phyloP scores from a whole-genome alignment of 1,140 invertebrate genomes.

The Choristoneura fumiferana region DNA sequence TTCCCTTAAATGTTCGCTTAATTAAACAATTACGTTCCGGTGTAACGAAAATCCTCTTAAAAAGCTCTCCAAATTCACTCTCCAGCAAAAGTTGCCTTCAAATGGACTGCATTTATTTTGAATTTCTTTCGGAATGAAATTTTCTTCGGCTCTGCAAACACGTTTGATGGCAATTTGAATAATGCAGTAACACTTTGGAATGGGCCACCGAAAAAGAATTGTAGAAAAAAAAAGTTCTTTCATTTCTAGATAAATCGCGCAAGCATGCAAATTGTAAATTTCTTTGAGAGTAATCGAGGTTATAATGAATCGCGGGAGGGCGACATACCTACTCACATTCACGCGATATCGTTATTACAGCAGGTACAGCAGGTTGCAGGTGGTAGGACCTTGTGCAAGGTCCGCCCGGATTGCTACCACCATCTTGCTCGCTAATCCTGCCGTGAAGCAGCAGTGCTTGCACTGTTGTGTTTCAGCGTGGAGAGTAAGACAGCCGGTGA shows the following conservation, averaged over 20 bases:
- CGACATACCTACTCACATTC: too few species aligned
- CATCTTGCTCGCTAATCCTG: too few species aligned
- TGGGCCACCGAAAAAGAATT: background rate
- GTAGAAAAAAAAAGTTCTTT: background rate
- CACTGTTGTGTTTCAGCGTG: too few species aligned
- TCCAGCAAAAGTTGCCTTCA: background rate
- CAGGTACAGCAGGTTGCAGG: too few species aligned
- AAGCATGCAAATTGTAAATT: background rate
- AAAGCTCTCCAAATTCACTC: background rate
- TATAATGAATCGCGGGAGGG: background rate
- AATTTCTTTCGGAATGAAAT: constrained; percentile 4
- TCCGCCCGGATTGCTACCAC: too few species aligned
- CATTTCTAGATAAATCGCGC: constrained; percentile 6
- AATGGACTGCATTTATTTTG: constrained; percentile 16
- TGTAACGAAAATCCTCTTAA: background rate
- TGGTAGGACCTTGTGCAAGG: too few species aligned
- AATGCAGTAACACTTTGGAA: constrained; percentile 6
- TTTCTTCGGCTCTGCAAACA: constrained; percentile 11
- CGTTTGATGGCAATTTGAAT: constrained; percentile 16
- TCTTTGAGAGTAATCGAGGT: background rate
- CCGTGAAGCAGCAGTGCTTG: too few species aligned
- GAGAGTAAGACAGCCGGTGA: too few species aligned
- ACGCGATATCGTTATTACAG: too few species aligned
- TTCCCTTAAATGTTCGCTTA: too few species aligned
- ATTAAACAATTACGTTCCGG: background rate